phyloP scores from a whole-genome alignment of 2,888 invertebrate species.

The Eupsilia transversa region DNA sequence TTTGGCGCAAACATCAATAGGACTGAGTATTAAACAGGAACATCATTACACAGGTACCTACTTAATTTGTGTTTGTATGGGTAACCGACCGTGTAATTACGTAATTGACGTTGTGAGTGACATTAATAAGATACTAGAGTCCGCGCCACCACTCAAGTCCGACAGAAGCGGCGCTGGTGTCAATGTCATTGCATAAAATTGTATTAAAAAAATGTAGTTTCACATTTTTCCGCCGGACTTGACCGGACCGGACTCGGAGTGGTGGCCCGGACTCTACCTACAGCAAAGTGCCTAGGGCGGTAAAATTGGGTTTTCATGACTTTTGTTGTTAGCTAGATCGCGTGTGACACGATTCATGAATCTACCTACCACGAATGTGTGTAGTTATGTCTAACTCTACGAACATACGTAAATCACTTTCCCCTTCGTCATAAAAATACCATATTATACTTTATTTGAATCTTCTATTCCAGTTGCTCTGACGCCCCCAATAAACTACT shows the following conservation, averaged over 20 bases:
- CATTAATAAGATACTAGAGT: slow-evolving; percentile 23
- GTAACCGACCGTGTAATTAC: slow-evolving; percentile 20
- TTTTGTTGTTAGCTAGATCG: background rate
- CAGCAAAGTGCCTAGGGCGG: too few species aligned
- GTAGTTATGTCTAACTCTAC: background rate
- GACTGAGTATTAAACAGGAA: too few species aligned
- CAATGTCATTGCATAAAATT: too few species aligned
- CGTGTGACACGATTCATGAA: background rate
- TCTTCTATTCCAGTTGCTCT: slow-evolving; percentile 85
- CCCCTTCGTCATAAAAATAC: background rate
- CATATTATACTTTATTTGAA: background rate
- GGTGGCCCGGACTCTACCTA: too few species aligned
- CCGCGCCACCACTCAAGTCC: too few species aligned
- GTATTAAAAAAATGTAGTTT: too few species aligned
- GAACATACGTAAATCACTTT: background rate
- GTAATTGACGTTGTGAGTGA: slow-evolving; percentile 8
- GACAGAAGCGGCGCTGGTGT: too few species aligned
- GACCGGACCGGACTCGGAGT: too few species aligned
- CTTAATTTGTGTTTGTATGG: background rate
- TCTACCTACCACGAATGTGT: background rate
- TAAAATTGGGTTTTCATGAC: too few species aligned
- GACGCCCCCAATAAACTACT: slow-evolving; percentile 90
- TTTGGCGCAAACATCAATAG: background rate
- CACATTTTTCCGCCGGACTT: too few species aligned
- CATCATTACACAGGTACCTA: too few species aligned